Conservation (phyloP, 2,888 invertebrate genomes). For the Caenorhabditis angaria region DNA sequence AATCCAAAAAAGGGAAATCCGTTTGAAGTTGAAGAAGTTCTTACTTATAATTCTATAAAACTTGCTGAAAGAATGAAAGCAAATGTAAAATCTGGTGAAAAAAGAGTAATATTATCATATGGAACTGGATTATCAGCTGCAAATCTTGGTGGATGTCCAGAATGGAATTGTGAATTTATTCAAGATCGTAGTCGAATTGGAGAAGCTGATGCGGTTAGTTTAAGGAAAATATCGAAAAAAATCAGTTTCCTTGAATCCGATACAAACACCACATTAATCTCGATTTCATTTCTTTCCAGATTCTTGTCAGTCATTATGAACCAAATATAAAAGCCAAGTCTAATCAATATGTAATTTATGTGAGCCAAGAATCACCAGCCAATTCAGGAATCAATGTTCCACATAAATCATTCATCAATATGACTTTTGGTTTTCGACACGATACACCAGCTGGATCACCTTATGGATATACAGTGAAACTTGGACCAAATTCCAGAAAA, state of each 20-base stretch:
- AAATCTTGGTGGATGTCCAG: slow-evolving; percentile 66
- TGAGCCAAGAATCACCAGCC: slow-evolving; percentile 57
- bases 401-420: slow-evolving; percentile 54
- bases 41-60: slow-evolving; percentile 45
- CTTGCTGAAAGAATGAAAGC: slow-evolving; percentile 44
- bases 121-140: slow-evolving; percentile 53
- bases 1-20: slow-evolving; percentile 46
- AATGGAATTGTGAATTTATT: slow-evolving; percentile 68
- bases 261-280: too few relatives aligned
- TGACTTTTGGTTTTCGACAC: slow-evolving; percentile 68
- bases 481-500: slow-evolving; percentile 47
- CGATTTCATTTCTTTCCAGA: slow-evolving; percentile 1
- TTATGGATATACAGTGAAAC: slow-evolving; percentile 68
- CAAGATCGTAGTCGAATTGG: slow-evolving; percentile 28
- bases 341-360: too few relatives aligned
- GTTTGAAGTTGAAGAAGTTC: slow-evolving; percentile 51
- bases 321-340: slow-evolving; percentile 14
- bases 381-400: slow-evolving; percentile 43
- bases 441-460: slow-evolving; percentile 67
- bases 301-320: slow-evolving; percentile 32
- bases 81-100: slow-evolving; percentile 35
- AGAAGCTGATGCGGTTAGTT: slow-evolving; percentile 44
- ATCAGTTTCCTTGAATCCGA: too few relatives aligned
- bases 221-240: background rate
- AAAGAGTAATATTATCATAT: slow-evolving; percentile 50